Evolutionary conservation across 2,113 vertebrate genomes (phyloP), one percentile per base, ranked within the genome.

Genomic region (Zeus faber): DNA sequence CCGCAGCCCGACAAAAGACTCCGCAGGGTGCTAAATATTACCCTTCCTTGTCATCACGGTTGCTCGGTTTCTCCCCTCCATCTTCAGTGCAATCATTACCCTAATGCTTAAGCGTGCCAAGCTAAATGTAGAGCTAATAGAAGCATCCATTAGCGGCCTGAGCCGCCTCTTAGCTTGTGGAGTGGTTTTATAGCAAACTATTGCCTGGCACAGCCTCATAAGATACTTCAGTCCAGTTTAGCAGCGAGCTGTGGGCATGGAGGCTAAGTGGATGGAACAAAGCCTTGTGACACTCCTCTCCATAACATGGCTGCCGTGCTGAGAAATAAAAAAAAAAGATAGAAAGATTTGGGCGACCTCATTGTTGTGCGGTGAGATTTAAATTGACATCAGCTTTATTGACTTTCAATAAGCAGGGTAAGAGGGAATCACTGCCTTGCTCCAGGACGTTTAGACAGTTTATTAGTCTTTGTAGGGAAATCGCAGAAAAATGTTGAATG

Each of bases 91-190:
- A 77, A 79, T 83, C 74, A 75, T 67, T 70, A 64, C 64, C 66
- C 11, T 65, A 74, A 80, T 85, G 76, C 76, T 75, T 85, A 85
- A 80, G 79, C 76, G 64, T 66, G 70, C 48, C 64, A 60, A 39
- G 67, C 72, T 72, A 82, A 87, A 79, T 76, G 81, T 69, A 79
- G 79, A 82, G 78, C 81, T 81, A 76, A 85, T 87, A 82, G 73
- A 71, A 69, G 67, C 65, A 65, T 71, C 85, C 82, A 81, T 82
- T 85, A 84, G 73, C 73, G 55, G 70, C 9, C 58, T 16, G 8
- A 70, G 74, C 77, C 67, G 63, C 60, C 61, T 73, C 71, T 72
- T 65, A 68, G 67, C 76, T 68, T 77, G 61, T 73, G 63, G 70
- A 84, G 80, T 67, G 76, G 67, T 77, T 80, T 83, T 75, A 86